Evolutionary conservation across 2,113 vertebrate species (phyloP), one percentile per base, ranked within the genome.

Genomic region (Nymphicus hollandicus): DNA sequence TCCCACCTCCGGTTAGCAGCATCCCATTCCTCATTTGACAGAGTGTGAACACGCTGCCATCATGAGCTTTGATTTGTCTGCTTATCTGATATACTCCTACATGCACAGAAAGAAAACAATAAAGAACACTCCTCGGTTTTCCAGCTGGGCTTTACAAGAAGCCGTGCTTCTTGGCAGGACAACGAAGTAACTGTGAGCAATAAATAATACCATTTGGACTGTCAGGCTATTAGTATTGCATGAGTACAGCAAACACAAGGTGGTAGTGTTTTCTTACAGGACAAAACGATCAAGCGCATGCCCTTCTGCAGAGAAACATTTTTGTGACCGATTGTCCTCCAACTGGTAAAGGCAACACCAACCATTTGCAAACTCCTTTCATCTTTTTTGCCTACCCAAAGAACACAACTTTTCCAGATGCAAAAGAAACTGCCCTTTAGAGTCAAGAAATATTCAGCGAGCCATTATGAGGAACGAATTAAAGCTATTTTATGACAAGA

Each of bases 11-110:
- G 13, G 99, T 99, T 91, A 99, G 97, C 96, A 99, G 97, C 94
- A 98, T 98, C 11, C 99, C 99, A 25, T 98, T 99, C 97, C 99
- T 99, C 99, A 99, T 98, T 73, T 99, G 99, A 95, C 99, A 99
- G 92, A 99, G 97, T 12, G 99, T 99, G 95, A 99, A 99, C 55
- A 99, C 99, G n/a, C 99, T 99, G 96, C 99, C 99, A 63, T 99
- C 99, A 0, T 99, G 99, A 93, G 98, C 99, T 98, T 99, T 99
- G 96, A 99, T 99, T 97, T 99, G 99, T 76, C 96, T 99, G 91
- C 95, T 98, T 96, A 99, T 99, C 96, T 99, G 99, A 97, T 99
- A 99, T 1, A 99, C 97, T 91, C 98, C 98, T 99, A 89, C 25
- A 55, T 58, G 25, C 27, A 93, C 13, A 50, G 86, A 77, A 63